Evolutionary conservation across 2,888 invertebrate species (phyloP).

Genomic region (Poecilus cupreus): DNA sequence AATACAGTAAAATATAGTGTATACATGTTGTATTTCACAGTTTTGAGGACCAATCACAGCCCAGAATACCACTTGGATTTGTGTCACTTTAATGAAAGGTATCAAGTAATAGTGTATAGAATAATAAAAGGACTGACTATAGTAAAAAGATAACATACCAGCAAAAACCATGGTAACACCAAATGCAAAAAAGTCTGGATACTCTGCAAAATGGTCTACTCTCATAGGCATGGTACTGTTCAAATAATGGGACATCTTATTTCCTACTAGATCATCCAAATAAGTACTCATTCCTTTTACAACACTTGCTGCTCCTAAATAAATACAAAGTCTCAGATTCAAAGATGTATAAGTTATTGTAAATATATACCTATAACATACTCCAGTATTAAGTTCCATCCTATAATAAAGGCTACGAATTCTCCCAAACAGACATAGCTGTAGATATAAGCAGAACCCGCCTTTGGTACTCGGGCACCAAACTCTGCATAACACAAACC

Average conservation of each 20-base stretch:
- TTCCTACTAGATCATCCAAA: slow-evolving; percentile 81
- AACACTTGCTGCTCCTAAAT: slow-evolving; percentile 85
- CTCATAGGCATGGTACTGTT: slow-evolving; percentile 80
- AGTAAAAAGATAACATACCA: slow-evolving; percentile 75
- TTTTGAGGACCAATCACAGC: no score
- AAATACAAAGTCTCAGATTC: no score
- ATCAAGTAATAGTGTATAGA: no score
- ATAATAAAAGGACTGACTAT: no score
- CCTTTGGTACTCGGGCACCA: slow-evolving; percentile 90
- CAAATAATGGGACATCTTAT: slow-evolving; percentile 80
- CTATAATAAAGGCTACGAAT: slow-evolving; percentile 92
- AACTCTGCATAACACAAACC: slow-evolving; percentile 95
- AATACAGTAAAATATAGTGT: no score
- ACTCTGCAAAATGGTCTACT: slow-evolving; percentile 79
- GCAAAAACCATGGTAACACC: slow-evolving; percentile 82
- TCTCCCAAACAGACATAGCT: slow-evolving; percentile 96
- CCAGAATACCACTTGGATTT: no score
- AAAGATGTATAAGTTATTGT: no score
- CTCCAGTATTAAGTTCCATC: slow-evolving; percentile 94
- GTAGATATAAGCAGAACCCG: slow-evolving; percentile 95
- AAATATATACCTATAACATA: slow-evolving; percentile 85
- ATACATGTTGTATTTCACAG: no score
- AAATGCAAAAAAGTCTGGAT: slow-evolving; percentile 87
- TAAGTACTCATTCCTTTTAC: slow-evolving; percentile 89
- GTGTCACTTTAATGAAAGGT: no score